Evolutionary conservation across 2,888 invertebrate genomes (phyloP), one percentile per base, ranked within the genome.

Genomic region (Saturnia pavonia): DNA sequence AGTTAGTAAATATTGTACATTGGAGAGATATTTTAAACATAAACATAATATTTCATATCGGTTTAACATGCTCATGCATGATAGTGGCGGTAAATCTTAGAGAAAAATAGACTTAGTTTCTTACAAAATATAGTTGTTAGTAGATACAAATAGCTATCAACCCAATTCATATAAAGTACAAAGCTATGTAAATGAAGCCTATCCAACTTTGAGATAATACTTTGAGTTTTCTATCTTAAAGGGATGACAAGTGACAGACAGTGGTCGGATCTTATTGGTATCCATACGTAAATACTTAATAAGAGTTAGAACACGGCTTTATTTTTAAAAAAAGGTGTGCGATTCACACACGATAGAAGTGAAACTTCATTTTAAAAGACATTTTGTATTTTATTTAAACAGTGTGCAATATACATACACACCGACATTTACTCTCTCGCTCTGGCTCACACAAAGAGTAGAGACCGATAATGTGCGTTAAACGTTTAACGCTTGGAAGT

Each of bases 121-220:
- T 19, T 45, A 19, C 3, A 51, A 51, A 51, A 51, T 51, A 51
- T 51, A 51, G 16, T 51, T 51, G n/a, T 16, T 51, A 51, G 14
- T 19, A 51, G 19, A 7, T 11, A 22, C 22, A n/a, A 9, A 11
- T 2, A 14, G 2, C 34, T 63, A 12, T 40, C 40, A 65, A 65
- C 63, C 63, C 63, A 40, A 65, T 14, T 45, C 48, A 42, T 43
- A 45, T 67, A 65, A 65, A 63, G 63, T 12, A 63, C 54, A 54
- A 54, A 34, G 63, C 63, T 34, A 34, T 4, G 34, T 19, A 34
- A 9, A 63, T 63, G 14, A n/a, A 65, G 34, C 34, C 19, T 40
- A 16, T 40, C 63, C 16, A 40, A 65, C 63, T 65, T 65, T 19
- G 19, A 22, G 63, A 65, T 65, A 65, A 40, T 65, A 40, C 19